A percentile compares a stretch with the other conserved stretches of the same genome.
These are phyloP conservation scores for Peromyscus maniculatus DNA, from an alignment of 2,113 vertebrate species.

Conservation along the genomic window DNA sequence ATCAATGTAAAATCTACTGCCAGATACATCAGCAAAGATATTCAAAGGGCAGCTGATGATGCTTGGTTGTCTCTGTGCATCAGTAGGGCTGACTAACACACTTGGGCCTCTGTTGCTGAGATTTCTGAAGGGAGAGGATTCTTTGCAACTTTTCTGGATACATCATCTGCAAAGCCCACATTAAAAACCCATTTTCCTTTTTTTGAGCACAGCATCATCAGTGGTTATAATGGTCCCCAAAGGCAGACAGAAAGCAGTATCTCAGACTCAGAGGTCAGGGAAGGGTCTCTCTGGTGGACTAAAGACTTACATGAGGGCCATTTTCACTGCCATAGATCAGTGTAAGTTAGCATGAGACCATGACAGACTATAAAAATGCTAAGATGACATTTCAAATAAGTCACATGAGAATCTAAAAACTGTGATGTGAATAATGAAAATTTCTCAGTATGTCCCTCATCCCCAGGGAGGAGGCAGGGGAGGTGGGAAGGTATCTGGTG, in stretches of 20 bases:
- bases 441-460: not conserved
- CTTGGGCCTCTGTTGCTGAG: not conserved
- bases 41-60: constrained; percentile 53
- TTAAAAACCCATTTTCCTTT: constrained; percentile 46
- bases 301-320: constrained; percentile 1
- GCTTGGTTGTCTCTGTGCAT: not conserved
- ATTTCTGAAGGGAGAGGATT: not conserved
- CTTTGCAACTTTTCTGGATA: not conserved
- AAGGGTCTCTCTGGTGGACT: not conserved
- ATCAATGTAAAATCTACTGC: constrained; percentile 38
- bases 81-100: not conserved
- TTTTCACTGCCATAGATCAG: not conserved
- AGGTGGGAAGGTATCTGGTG: not conserved
- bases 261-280: not conserved
- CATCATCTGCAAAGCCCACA: not conserved
- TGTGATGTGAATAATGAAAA: not conserved
- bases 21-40: not conserved
- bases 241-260: not conserved
- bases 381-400: not conserved
- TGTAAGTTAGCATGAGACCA: constrained; percentile 27
- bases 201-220: constrained; percentile 6
- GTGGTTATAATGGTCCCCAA: not conserved
- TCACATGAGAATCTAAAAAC: not conserved
- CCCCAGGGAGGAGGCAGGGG: not conserved
- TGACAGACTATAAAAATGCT: not conserved